Evolutionary conservation across 2,888 invertebrate species (phyloP), one percentile per base, ranked within the genome.

Genomic region (Nesidiocoris tenuis): DNA sequence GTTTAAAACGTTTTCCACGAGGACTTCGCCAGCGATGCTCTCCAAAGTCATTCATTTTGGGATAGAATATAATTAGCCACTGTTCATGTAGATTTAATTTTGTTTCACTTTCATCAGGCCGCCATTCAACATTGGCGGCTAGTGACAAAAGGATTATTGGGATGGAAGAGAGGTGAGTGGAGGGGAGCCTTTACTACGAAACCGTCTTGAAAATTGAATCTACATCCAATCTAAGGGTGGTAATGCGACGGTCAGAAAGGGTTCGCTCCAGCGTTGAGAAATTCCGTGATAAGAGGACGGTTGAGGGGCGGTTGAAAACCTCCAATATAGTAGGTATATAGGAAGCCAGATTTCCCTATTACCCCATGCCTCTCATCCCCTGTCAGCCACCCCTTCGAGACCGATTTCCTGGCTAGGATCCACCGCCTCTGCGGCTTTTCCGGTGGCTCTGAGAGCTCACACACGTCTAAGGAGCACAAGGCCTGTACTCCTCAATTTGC

Each of bases 161-260:
- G 22, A 61, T 19, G 61, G 16, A 61, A 16, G 59, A 23, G 18
- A 22, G 23, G 70, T 3, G 59, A 59, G 3, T n/a, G 59, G 39
- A 21, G 61, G 54, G 39, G 61, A 22, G 19, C 16, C 18, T 17
- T 61, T 54, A 19, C 72, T 61, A 39, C 67, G 21, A 67, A 67
- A 72, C 72, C 61, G 61, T 23, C 61, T 17, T 21, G 61, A 72
- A 74, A 74, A 74, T 74, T 74, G 64, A 65, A 74, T 74, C 74
- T 74, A 65, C 74, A 74, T 74, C 74, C 74, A 74, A 74, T 74
- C 74, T 65, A 65, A 74, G 74, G 74, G 25, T 23, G 67, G 57
- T 74, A 74, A 74, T 74, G 65, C 56, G 3, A 23, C 61, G 72
- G 72, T 72, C 72, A 72, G 72, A 72, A 61, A 61, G 56, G 67